A percentile compares a stretch with the other conserved stretches of the same genome.
Conservation (phyloP, 2,113 vertebrate species). For the Nesogale talazaci region DNA sequence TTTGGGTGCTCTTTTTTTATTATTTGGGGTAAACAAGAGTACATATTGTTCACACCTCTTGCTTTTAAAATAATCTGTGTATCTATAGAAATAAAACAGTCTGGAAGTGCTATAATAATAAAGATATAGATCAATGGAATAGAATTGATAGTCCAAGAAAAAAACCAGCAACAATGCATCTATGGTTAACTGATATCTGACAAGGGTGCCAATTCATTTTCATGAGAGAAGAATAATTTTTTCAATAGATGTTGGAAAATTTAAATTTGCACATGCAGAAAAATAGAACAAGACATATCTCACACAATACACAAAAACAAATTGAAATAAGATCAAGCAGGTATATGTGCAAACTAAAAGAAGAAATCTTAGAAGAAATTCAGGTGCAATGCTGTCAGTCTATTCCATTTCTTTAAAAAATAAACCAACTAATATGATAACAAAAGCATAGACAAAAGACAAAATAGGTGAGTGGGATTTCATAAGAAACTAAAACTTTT, state of each 20-base stretch:
- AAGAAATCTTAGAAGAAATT: neutral
- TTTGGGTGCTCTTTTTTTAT: constrained; percentile 20
- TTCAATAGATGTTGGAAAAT: neutral
- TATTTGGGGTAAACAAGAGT: neutral
- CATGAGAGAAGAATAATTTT: neutral
- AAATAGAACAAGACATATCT: neutral
- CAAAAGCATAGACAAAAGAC: neutral
- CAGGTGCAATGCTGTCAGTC: neutral
- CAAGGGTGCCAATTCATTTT: neutral
- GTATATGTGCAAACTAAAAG: neutral
- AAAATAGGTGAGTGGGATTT: neutral
- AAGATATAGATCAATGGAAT: neutral
- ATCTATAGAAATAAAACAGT: neutral
- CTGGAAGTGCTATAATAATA: neutral
- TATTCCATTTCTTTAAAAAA: neutral
- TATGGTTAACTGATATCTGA: neutral
- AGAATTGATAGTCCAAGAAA: neutral
- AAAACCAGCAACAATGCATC: neutral
- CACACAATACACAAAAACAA: neutral
- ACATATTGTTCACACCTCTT: neutral
- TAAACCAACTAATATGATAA: neutral
- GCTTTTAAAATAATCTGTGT: neutral
- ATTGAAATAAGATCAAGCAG: neutral
- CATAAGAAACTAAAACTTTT: neutral
- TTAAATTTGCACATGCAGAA: neutral